Conservation (phyloP, 2,113 vertebrate species). For the Malurus elegans region DNA sequence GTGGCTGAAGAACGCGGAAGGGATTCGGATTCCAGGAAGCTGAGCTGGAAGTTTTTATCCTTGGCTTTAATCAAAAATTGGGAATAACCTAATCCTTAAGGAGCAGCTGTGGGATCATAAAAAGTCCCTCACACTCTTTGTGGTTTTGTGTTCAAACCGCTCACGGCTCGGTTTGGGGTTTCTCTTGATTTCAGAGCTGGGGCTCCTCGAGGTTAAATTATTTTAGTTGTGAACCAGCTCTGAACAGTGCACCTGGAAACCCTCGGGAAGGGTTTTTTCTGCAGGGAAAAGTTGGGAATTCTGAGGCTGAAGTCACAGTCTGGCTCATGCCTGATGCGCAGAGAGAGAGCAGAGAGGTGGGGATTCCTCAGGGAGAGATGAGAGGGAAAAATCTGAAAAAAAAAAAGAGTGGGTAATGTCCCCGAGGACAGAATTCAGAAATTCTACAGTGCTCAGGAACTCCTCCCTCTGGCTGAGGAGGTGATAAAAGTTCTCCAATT, state of each 20-base stretch:
- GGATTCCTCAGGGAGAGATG: background rate
- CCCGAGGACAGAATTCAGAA: too few relatives aligned
- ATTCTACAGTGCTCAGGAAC: background rate
- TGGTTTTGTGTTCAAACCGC: background rate
- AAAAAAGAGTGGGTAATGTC: background rate
- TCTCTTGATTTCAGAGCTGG: background rate
- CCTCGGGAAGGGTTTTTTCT: background rate
- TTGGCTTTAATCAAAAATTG: background rate
- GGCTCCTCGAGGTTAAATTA: background rate
- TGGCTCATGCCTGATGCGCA: background rate
- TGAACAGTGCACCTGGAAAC: background rate
- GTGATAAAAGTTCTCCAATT: background rate
- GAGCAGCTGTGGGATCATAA: background rate
- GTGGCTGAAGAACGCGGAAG: background rate
- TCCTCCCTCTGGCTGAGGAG: background rate
- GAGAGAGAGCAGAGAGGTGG: background rate
- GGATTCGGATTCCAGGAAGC: background rate
- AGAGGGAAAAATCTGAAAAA: background rate
- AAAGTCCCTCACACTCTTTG: background rate
- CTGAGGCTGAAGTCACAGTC: background rate
- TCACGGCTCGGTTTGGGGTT: background rate
- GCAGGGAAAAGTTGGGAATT: background rate
- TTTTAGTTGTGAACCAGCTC: background rate
- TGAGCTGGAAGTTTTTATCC: background rate
- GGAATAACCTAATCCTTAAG: background rate